Evolutionary conservation across 37 sponge, comb jelly and placozoan species (phyloP), one percentile per base, ranked within the genome.

Genomic region (Halichondria panicea): DNA sequence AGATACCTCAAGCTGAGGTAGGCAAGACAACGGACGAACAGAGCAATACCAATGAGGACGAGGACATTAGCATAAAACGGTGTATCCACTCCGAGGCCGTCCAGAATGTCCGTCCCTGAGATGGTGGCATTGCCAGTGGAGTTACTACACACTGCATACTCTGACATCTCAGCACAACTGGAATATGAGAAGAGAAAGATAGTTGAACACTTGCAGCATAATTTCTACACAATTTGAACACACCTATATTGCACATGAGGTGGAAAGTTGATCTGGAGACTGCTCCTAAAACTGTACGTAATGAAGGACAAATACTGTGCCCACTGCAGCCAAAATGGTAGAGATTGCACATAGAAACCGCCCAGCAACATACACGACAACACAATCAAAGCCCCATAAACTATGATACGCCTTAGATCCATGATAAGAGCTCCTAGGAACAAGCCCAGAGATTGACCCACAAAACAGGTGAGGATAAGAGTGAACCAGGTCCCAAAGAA

Each of bases 261-360:
- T 3, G 81, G 65, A 58, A 92, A 88, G 43, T 79, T 44, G 15
- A 89, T 27, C 19, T 73, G 70, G 32, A 89, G 55, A 0, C 66
- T 19, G 24, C 84, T 80, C 19, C 82, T 72, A 71, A 55, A 93
- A 28, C 48, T 28, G 71, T 86, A 93, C 0, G 72, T 76, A 15
- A 93, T 66, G 18, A 72, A 60, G 18, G 94, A 93, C 3, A 85
- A 40, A 63, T 89, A 85, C 55, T 79, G 34, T 3, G 71, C 45
- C 82, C 83, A 86, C 0, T 38, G 30, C 12, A 93, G 68, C 94
- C 91, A 89, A 24, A 40, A 28, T 1, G 90, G 87, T 4, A 93
- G 53, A 13, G 30, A 45, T 30, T 62, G 48, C 11, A 75, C 87
- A 72, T 85, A 93, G 65, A 85, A 93, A 9, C 94, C 94, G 35